Evolutionary conservation across 2,888 invertebrate species (phyloP).

Genomic region (Belgica antarctica): DNA sequence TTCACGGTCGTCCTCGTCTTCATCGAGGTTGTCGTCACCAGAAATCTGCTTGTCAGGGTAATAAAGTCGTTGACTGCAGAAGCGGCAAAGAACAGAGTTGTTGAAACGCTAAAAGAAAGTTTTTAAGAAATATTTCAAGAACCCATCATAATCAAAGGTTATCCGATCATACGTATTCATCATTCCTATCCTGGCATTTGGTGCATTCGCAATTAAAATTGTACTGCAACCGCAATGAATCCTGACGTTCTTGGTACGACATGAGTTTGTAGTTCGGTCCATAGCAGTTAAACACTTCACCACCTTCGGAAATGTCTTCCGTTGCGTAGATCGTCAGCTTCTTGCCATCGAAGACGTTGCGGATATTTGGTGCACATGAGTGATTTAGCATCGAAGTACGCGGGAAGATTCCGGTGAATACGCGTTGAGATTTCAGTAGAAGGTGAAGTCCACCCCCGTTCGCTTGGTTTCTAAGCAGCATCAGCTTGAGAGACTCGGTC

Average conservation of each 20-base stretch:
- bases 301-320: conserved; percentile 62
- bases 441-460: conserved; percentile 48
- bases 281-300: conserved; percentile 83
- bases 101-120: conserved; percentile 28
- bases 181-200: conserved; percentile 22
- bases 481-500: conserved; percentile 11
- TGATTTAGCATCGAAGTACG: conserved; percentile 90
- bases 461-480: conserved; percentile 44
- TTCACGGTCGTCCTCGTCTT: conserved; percentile 7
- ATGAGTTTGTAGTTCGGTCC: conserved; percentile 72
- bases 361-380: conserved; percentile 81
- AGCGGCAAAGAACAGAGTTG: conserved; percentile 24
- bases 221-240: conserved; percentile 28
- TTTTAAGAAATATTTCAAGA: neutral
- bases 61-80: conserved; percentile 26
- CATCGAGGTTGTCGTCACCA: conserved; percentile 8
- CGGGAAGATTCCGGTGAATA: conserved; percentile 81
- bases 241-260: conserved; percentile 61
- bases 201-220: conserved; percentile 37
- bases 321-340: conserved; percentile 69
- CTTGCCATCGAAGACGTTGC: conserved; percentile 70
- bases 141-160: neutral
- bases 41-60: conserved; percentile 30
- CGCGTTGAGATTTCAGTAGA: conserved; percentile 52
- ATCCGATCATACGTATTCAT: conserved; percentile 28